These are phyloP conservation scores for Eupithecia subumbrata DNA, from an alignment of 2,888 invertebrate genomes.

Conservation along the genomic window DNA sequence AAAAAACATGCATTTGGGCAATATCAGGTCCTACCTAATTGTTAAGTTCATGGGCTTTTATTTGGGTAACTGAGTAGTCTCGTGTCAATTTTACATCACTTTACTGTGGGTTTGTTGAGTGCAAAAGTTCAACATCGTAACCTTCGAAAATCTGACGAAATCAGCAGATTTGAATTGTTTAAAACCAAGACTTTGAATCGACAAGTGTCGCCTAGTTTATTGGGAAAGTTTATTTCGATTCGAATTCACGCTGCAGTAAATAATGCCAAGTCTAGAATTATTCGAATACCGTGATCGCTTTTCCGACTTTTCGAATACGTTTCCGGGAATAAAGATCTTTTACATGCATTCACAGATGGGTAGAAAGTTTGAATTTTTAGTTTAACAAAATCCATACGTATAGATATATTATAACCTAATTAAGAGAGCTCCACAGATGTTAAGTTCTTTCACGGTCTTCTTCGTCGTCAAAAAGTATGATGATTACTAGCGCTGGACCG, in stretches of 20 bases:
- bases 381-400: not conserved
- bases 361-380: not conserved
- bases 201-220: constrained; percentile 40
- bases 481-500: too few species aligned
- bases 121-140: not conserved
- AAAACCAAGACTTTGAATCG: constrained; percentile 28
- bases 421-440: too few species aligned
- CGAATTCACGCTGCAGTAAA: constrained; percentile 40
- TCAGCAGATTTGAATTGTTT: constrained; percentile 20
- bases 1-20: too few species aligned
- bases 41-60: not conserved
- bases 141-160: not conserved
- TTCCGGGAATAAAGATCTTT: constrained; percentile 21
- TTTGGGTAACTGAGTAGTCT: not conserved
- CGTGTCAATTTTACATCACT: not conserved
- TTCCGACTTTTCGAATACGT: constrained; percentile 34
- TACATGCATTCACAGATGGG: not conserved
- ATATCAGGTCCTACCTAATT: not conserved
- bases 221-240: constrained; percentile 34
- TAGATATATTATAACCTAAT: too few species aligned
- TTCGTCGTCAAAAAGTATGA: too few species aligned
- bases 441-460: too few species aligned
- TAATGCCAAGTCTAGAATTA: constrained; percentile 38
- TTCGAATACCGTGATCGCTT: constrained; percentile 38
- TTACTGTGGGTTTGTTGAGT: not conserved